A percentile compares a stretch with the other conserved stretches of the same genome.
Evolutionary conservation across 2,113 vertebrate species (phyloP).

Genomic region (Cavia porcellus): DNA sequence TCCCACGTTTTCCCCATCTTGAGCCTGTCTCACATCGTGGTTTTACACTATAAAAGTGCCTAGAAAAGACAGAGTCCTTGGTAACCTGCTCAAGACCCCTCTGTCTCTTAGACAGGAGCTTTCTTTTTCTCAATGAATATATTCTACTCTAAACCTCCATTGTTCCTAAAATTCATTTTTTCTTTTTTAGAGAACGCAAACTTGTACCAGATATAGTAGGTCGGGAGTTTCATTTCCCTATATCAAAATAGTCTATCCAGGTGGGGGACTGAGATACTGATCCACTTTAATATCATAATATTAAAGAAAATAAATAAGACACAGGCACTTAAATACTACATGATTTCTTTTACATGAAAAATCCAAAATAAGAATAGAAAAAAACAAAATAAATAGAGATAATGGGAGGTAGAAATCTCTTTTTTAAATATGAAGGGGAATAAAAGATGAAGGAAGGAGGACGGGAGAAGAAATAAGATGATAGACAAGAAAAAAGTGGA

Average conservation of each 20-base stretch:
- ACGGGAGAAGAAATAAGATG: not conserved
- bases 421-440: not conserved
- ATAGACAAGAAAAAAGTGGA: not conserved
- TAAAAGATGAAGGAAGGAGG: not conserved
- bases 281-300: not conserved
- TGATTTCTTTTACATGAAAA: not conserved
- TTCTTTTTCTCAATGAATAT: too few relatives aligned
- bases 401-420: not conserved
- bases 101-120: too few relatives aligned
- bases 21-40: too few relatives aligned
- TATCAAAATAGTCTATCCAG: not conserved
- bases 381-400: not conserved
- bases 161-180: too few relatives aligned
- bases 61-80: too few relatives aligned
- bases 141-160: too few relatives aligned
- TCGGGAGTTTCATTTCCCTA: too few relatives aligned
- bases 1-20: too few relatives aligned
- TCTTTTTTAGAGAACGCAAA: too few relatives aligned
- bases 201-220: too few relatives aligned
- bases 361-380: not conserved
- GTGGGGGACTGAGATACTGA: not conserved
- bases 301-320: not conserved
- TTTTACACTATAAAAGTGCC: too few relatives aligned
- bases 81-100: too few relatives aligned
- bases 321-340: not conserved